Evolutionary conservation across 2,113 vertebrate species (phyloP).

Genomic region (Coracopsis vasa): DNA sequence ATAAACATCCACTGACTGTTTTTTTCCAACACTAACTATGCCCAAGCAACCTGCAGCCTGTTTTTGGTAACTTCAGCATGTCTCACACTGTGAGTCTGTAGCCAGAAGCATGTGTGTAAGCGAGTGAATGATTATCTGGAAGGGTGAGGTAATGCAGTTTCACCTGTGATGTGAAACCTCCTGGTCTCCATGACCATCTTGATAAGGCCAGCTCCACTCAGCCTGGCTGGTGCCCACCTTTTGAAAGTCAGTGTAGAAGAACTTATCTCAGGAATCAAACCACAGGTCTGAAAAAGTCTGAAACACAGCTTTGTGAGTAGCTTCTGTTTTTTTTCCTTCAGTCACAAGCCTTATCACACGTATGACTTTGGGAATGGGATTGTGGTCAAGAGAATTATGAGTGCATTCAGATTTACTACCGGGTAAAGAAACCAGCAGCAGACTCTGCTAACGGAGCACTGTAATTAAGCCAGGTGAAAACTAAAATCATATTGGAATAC

Average conservation of each 20-base stretch:
- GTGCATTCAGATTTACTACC: neutral
- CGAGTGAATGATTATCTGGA: neutral
- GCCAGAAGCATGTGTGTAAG: neutral
- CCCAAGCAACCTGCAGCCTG: neutral
- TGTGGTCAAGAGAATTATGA: neutral
- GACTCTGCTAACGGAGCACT: neutral
- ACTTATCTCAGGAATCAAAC: neutral
- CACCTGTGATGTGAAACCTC: neutral
- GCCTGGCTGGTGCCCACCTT: neutral
- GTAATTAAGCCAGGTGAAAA: neutral
- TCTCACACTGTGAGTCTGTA: neutral
- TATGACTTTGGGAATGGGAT: neutral
- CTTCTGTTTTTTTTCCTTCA: neutral
- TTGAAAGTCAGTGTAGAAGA: neutral
- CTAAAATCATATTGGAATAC: neutral
- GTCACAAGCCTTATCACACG: neutral
- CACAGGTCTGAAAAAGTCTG: neutral
- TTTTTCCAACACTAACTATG: neutral
- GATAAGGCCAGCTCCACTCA: rapidly evolving
- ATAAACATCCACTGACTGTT: neutral
- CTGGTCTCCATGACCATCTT: neutral
- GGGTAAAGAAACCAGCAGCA: neutral
- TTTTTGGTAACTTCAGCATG: neutral
- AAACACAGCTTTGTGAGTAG: neutral
- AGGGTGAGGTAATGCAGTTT: neutral